Percentiles rank a stretch among this genome's conserved stretches.
Conservation (phyloP, 2,888 invertebrate species). For the Zelleria hepariella region DNA sequence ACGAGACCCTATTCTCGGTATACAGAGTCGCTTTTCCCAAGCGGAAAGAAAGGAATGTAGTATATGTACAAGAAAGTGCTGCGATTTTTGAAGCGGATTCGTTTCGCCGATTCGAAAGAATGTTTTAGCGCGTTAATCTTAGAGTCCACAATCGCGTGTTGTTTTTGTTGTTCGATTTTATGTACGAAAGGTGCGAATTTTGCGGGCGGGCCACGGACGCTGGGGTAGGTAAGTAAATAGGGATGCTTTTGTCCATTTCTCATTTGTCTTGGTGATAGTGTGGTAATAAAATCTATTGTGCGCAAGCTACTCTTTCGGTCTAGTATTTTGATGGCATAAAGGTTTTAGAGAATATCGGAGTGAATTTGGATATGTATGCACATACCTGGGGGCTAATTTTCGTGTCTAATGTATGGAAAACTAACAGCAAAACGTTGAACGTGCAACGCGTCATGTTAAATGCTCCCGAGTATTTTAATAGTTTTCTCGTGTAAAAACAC, state of each 20-base stretch:
- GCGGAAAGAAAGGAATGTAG: slow-evolving; percentile 25
- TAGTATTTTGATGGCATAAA: not conserved
- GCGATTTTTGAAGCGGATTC: slow-evolving; percentile 48
- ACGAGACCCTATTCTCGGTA: slow-evolving; percentile 23
- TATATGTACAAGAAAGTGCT: slow-evolving; percentile 58
- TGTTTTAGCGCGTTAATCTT: slow-evolving; percentile 24
- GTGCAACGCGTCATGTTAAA: too few relatives aligned
- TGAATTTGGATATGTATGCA: not conserved
- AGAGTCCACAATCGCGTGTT: slow-evolving; percentile 41
- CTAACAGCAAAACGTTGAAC: too few relatives aligned
- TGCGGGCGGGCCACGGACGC: slow-evolving; percentile 45
- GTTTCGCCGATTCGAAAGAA: slow-evolving; percentile 16
- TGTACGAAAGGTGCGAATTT: slow-evolving; percentile 55
- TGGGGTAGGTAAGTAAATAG: slow-evolving; percentile 62
- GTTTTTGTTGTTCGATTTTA: slow-evolving; percentile 27
- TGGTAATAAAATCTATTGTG: slow-evolving; percentile 55
- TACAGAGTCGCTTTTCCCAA: slow-evolving; percentile 17
- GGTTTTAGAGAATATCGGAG: not conserved
- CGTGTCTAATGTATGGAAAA: too few relatives aligned
- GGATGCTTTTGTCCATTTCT: slow-evolving; percentile 58
- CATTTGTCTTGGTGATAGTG: slow-evolving; percentile 65
- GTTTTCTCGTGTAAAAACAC: too few relatives aligned
- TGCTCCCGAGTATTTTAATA: too few relatives aligned
- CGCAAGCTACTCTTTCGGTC: not conserved
- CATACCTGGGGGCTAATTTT: too few relatives aligned